A percentile compares a stretch with the other conserved stretches of the same genome.
Conservation (phyloP, 2,888 invertebrate genomes). For the Listrodromus nycthemerus region DNA sequence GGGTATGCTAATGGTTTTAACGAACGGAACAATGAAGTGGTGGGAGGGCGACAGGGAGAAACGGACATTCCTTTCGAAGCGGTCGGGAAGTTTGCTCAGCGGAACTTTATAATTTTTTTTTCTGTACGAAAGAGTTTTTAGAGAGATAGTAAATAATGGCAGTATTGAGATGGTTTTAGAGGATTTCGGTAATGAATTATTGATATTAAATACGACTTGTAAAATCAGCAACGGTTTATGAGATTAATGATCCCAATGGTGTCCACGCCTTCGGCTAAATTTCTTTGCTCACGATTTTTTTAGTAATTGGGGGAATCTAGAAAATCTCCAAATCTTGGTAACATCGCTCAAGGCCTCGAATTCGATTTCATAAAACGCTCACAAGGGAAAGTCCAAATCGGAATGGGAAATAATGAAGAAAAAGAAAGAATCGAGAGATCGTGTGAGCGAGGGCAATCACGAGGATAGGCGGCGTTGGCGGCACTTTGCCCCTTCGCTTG, state of each 20-base stretch:
- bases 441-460: constrained; percentile 52
- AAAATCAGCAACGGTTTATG: background rate
- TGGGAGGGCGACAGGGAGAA: constrained; percentile 65
- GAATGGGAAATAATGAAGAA: constrained; percentile 26
- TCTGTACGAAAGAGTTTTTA: background rate
- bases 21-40: constrained; percentile 79
- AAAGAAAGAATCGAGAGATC: constrained; percentile 42
- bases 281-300: background rate
- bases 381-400: constrained; percentile 31
- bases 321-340: constrained; percentile 12
- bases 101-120: background rate
- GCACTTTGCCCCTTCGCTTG: constrained; percentile 66
- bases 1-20: constrained; percentile 79
- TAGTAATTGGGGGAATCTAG: constrained; percentile 19
- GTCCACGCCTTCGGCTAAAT: background rate
- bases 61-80: constrained; percentile 4
- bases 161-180: background rate
- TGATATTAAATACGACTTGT: background rate
- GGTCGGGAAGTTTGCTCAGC: background rate
- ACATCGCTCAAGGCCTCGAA: constrained; percentile 27
- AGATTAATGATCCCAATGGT: background rate
- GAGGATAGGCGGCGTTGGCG: constrained; percentile 51
- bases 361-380: constrained; percentile 37
- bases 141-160: background rate
- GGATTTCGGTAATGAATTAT: background rate